Conservation (phyloP, 2,888 invertebrate genomes). For the Leucania comma region DNA sequence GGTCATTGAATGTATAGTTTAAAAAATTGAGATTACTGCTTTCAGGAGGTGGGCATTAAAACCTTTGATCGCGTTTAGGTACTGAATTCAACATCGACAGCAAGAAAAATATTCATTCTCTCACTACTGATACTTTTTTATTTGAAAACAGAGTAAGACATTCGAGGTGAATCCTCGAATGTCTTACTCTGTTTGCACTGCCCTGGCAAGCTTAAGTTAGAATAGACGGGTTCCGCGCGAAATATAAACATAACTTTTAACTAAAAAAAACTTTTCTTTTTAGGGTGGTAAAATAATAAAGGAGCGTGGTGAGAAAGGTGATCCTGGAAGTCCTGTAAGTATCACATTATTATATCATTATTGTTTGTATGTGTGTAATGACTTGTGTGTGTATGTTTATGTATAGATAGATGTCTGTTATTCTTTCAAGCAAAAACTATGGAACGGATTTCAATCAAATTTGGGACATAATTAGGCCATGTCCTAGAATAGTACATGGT, state of each 20-base stretch:
- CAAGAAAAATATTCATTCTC: background rate
- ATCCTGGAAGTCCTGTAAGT: slow-evolving; percentile 6
- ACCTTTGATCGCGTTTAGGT: background rate
- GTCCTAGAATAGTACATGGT: no score
- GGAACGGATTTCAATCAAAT: no score
- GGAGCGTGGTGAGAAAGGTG: slow-evolving; percentile 34
- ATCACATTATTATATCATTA: background rate
- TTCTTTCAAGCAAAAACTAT: no score
- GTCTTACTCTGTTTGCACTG: background rate
- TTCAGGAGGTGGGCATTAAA: no score
- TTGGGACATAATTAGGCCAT: no score
- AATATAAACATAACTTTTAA: background rate
- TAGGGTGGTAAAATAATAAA: background rate
- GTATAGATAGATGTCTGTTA: no score
- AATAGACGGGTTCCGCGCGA: background rate
- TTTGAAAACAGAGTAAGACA: background rate
- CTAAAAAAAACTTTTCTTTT: background rate
- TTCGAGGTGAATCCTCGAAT: no score
- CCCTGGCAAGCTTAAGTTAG: background rate
- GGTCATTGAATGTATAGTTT: no score
- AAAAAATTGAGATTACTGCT: no score
- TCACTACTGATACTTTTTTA: background rate
- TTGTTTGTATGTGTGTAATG: no score
- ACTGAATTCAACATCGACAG: background rate
- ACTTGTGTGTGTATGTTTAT: background rate